Evolutionary conservation across 53 echinoderm and acorn worm species (phyloP), one percentile per base, ranked within the genome.

Genomic region (Astropecten irregularis): DNA sequence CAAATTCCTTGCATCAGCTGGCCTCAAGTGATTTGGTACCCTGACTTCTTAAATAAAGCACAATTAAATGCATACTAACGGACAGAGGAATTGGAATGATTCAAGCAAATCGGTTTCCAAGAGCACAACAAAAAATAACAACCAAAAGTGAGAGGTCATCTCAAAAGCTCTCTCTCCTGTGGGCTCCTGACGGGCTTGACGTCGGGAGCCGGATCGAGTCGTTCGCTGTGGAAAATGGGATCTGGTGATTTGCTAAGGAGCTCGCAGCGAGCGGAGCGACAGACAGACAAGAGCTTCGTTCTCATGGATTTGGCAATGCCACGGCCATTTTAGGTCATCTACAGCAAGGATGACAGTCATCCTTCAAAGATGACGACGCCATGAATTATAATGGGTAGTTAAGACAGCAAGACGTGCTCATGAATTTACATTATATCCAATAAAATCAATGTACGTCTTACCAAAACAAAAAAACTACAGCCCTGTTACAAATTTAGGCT

Each of bases 101-200:
- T n/a, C n/a, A n/a, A n/a, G n/a, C n/a, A n/a, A n/a, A 36, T 21
- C 20, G 33, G 36, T 20, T 34, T 51, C 50, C 50, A 53, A 0
- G 35, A 50, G 71, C 51, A 56, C 38, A 37, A 76, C 4, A 76
- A 38, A 57, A n/a, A n/a, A n/a, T n/a, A n/a, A n/a, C n/a, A n/a
- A n/a, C n/a, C n/a, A n/a, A n/a, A n/a, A n/a, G n/a, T n/a, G 52
- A 38, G 9, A n/a, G 65, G 76, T 76, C 79, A 79, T 79, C 79
- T 62, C 79, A 79, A 79, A 79, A 62, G 79, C 61, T 62, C 62
- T 25, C 62, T 62, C 21, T 25, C 56, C 28, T 46, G 48, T 19
- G 18, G 1, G 18, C 13, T 3, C 33, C n/a, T 19, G 40, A 54
- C 18, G 74, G 57, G 55, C 23, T 15, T 5, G 5, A 54, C 29